Base-by-base conservation (phyloP, 2,113 vertebrate genomes). In the Eulacestoma nigropectus region DNA sequence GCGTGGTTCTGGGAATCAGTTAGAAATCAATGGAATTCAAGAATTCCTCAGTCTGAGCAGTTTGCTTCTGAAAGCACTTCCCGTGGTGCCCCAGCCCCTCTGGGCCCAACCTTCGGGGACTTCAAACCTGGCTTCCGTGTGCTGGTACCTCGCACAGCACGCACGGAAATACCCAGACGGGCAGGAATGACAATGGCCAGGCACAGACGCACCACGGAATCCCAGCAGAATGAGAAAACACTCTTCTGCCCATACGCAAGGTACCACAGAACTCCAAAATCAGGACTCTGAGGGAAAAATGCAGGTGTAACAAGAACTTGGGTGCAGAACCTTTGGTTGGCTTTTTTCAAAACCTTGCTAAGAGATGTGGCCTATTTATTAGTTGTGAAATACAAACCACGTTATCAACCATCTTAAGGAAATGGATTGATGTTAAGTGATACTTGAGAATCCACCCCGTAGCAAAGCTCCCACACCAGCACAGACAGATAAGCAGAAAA, bases 361-460 rank as follows among this genome's bases (percentile, higher is more conserved):
- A 76, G 94, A 97, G 95, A 95, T 47, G 42, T 19, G 83, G 73
- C 50, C 91, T 93, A 65, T 97, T 98, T 97, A 95, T 97, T 96
- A 97, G 96, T 75, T 81, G 74, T 94, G 86, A 97, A 97, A 98
- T 96, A 94, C 87, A 97, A 97, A 96, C 94, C 94, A 50, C 13
- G 42, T 90, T 97, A 96, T 97, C 97, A 96, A 76, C 95, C 79
- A 96, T 97, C 96, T 97, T 95, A 97, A 97, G 97, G 97, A 98
- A 98, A 97, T 93, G 96, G 96, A 96, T 89, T 94, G 95, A 97
- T 96, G 94, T 95, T 97, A 97, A 97, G 95, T 95, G 97, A 97
- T 97, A 96, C 97, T 97, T 97, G 96, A 97, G 96, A 97, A 97
- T 96, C 77, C 17, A 56, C 95, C 96, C 95, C 14, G 87, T 96